Conservation (phyloP, 2,113 vertebrate species). For the Pao palembangensis region DNA sequence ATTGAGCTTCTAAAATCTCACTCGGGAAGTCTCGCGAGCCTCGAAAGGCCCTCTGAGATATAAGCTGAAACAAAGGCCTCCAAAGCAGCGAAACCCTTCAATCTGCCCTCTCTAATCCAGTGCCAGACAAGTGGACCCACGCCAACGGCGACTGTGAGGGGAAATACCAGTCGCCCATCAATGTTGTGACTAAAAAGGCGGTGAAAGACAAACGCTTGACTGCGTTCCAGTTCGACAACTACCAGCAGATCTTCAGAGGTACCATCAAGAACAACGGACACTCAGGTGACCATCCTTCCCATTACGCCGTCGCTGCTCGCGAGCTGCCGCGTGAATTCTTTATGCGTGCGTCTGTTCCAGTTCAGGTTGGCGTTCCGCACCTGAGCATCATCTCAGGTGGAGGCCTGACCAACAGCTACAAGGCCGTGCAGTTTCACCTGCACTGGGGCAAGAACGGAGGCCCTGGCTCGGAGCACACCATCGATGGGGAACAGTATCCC, state of each 20-base stretch:
- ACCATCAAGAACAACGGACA: constrained; percentile 74
- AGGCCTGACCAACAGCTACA: constrained; percentile 72
- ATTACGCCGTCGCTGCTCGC: no score
- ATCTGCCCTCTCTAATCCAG: constrained; percentile 36
- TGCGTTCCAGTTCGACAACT: constrained; percentile 62
- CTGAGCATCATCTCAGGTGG: constrained; percentile 68
- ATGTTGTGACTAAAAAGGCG: constrained; percentile 74
- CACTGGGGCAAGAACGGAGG: constrained; percentile 80
- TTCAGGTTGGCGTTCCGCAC: constrained; percentile 64
- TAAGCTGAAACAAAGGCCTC: neutral
- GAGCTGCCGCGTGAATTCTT: neutral
- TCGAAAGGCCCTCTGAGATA: neutral
- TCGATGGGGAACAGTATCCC: constrained; percentile 82
- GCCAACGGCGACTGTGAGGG: constrained; percentile 46
- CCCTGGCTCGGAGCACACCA: constrained; percentile 81
- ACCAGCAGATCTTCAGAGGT: constrained; percentile 61
- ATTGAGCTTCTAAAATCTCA: no score
- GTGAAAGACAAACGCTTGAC: constrained; percentile 56
- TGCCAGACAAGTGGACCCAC: constrained; percentile 62
- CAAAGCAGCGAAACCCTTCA: no score
- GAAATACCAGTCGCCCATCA: constrained; percentile 72
- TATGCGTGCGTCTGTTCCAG: constrained; percentile 57
- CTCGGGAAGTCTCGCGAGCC: no score
- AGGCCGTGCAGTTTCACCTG: constrained; percentile 82
- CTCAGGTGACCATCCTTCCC: constrained; percentile 54